Percentiles rank a stretch among this genome's conserved stretches.
phyloP scores from a whole-genome alignment of 2,797 vertebrate species.

The Syngnathus acus region DNA sequence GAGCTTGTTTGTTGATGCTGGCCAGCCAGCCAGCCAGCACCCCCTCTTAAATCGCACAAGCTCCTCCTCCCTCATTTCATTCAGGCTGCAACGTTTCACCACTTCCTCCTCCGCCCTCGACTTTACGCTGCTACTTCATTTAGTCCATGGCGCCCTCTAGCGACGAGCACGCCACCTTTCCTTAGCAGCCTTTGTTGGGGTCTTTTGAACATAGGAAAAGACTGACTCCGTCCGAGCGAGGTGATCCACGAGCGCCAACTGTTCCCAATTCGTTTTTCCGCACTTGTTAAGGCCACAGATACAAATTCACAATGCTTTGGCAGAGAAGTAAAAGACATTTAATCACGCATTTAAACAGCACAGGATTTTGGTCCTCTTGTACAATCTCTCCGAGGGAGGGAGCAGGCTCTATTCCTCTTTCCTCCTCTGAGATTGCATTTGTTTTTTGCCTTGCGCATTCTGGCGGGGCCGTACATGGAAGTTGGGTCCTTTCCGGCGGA shows the following conservation, averaged over 20 bases:
- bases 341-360: neutral
- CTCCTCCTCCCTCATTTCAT: neutral
- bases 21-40: neutral
- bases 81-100: neutral
- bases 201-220: no score
- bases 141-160: neutral
- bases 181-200: no score
- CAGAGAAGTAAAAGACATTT: neutral
- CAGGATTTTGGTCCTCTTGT: neutral
- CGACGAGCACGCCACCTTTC: neutral
- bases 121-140: neutral
- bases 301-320: neutral
- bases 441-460: neutral
- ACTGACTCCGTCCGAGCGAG: no score
- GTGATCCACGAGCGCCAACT: no score
- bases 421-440: neutral
- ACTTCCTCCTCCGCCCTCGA: neutral
- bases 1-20: neutral
- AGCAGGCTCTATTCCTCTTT: neutral
- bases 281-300: neutral
- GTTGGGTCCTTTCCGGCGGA: neutral
- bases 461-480: neutral
- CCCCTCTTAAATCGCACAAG: neutral
- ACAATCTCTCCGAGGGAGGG: neutral
- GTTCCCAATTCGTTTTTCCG: neutral